phyloP scores from a whole-genome alignment of 2,113 vertebrate species.

The Centropristis striata region DNA sequence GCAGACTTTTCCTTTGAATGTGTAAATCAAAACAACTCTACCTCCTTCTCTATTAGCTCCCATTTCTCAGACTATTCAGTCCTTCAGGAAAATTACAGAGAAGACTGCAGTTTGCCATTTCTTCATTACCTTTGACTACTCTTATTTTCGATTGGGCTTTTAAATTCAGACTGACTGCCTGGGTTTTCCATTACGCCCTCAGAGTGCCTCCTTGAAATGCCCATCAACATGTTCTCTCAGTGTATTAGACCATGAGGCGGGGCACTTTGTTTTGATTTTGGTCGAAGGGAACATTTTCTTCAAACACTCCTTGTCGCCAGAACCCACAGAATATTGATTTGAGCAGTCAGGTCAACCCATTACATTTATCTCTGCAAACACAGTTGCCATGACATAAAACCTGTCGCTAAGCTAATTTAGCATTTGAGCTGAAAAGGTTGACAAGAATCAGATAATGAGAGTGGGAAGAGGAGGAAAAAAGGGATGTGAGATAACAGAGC shows the following conservation, averaged over 20 bases:
- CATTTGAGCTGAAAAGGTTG: slow-evolving; percentile 49
- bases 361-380: slow-evolving; percentile 51
- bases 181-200: slow-evolving; percentile 1
- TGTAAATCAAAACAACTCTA: not conserved
- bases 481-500: slow-evolving; percentile 37
- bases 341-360: slow-evolving; percentile 27
- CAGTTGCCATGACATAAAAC: slow-evolving; percentile 60
- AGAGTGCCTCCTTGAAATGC: slow-evolving; percentile 10
- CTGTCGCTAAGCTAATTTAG: slow-evolving; percentile 50
- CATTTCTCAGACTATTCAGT: slow-evolving; percentile 28
- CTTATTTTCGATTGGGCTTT: slow-evolving; percentile 5
- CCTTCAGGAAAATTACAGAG: slow-evolving; percentile 8
- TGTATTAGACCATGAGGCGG: slow-evolving; percentile 4
- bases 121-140: slow-evolving; percentile 1
- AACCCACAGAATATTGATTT: slow-evolving; percentile 55
- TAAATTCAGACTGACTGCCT: slow-evolving; percentile 16
- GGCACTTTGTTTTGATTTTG: slow-evolving; percentile 41
- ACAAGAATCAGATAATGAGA: slow-evolving; percentile 43
- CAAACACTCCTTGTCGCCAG: not conserved
- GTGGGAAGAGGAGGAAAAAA: not conserved
- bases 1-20: not conserved
- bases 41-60: not conserved
- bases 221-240: slow-evolving; percentile 26
- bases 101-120: not conserved
- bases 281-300: slow-evolving; percentile 34